A percentile compares a stretch with the other conserved stretches of the same genome.
These are phyloP conservation scores for Strix occidentalis DNA, from an alignment of 2,797 vertebrate species.

Conservation along the genomic window DNA sequence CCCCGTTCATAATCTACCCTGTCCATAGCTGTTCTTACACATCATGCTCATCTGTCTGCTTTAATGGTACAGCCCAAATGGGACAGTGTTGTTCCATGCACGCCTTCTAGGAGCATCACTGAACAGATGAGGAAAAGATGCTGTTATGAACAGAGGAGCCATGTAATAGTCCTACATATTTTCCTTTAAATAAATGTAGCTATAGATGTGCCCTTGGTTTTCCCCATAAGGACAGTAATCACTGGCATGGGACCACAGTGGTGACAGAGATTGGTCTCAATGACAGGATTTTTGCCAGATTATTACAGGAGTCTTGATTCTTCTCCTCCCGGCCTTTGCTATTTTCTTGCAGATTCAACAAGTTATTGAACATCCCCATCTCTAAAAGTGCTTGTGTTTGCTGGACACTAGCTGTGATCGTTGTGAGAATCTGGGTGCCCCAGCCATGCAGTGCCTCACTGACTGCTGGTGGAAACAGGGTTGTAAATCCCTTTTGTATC, in stretches of 20 bases:
- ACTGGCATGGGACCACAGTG: not conserved
- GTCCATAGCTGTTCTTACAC: not conserved
- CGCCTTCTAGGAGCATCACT: not conserved
- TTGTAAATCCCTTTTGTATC: not conserved
- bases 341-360: not conserved
- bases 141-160: not conserved
- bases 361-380: not conserved
- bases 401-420: not conserved
- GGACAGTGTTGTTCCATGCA: not conserved
- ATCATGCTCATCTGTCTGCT: not conserved
- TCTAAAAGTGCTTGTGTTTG: not conserved
- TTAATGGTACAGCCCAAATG: not conserved
- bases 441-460: not conserved
- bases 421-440: not conserved
- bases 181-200: not conserved
- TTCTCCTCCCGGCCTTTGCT: not conserved
- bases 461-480: not conserved
- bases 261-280: not conserved
- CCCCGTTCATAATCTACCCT: not conserved
- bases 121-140: not conserved
- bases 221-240: not conserved
- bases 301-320: not conserved
- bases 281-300: not conserved
- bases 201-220: not conserved
- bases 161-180: rapidly evolving